Percentiles rank a stretch among this genome's conserved stretches.
These are phyloP conservation scores for Hetaerina titia DNA, from an alignment of 2,888 invertebrate genomes.

Conservation along the genomic window DNA sequence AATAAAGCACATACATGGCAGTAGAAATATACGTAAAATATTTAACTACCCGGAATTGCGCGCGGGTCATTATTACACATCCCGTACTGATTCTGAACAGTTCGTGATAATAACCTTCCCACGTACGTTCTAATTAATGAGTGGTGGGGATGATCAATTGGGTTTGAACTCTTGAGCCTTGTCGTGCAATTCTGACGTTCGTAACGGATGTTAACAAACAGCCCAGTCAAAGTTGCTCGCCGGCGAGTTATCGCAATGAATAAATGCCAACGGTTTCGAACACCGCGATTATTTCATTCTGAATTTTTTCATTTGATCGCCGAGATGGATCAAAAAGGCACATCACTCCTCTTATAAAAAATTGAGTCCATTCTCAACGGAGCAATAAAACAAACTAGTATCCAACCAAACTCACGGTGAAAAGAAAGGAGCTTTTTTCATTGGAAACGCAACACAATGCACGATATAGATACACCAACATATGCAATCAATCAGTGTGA, in stretches of 20 bases:
- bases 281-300: neutral
- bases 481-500: constrained; percentile 13
- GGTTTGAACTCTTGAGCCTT: neutral
- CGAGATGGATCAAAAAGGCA: neutral
- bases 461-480: neutral
- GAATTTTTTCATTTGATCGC: neutral
- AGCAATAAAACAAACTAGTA: neutral
- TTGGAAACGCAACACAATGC: neutral
- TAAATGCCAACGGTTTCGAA: neutral
- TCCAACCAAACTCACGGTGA: neutral
- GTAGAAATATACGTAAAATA: no score
- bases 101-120: neutral
- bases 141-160: neutral
- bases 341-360: neutral
- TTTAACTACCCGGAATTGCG: no score
- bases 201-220: neutral
- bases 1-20: no score
- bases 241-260: neutral
- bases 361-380: neutral
- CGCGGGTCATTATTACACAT: no score
- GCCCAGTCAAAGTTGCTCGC: neutral
- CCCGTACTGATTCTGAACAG: no score
- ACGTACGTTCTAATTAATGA: neutral
- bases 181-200: neutral
- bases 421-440: neutral